These are phyloP conservation scores for Seriola aureovittata DNA, from an alignment of 2,113 vertebrate genomes.

Conservation along the genomic window DNA sequence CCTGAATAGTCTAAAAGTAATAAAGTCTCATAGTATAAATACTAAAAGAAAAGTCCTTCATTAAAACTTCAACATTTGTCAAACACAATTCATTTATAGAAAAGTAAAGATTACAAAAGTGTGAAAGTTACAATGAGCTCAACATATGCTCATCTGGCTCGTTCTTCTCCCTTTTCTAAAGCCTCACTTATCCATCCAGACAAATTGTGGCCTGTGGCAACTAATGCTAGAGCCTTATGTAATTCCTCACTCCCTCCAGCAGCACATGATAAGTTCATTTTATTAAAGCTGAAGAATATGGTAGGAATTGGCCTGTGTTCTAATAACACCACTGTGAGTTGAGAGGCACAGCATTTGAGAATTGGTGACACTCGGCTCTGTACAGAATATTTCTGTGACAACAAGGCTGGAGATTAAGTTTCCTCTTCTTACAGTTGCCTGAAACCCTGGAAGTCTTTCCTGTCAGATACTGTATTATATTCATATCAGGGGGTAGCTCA, in stretches of 20 bases:
- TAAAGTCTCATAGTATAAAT: not conserved
- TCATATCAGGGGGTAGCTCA: not conserved
- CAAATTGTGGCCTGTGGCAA: not conserved
- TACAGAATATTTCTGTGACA: slow-evolving; percentile 17
- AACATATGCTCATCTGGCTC: slow-evolving; percentile 7
- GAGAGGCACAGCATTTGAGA: slow-evolving; percentile 9
- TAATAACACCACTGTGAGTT: slow-evolving; percentile 21
- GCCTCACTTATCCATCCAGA: slow-evolving; percentile 17
- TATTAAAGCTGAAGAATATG: slow-evolving; percentile 22
- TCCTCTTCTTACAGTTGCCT: not conserved
- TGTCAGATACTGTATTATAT: not conserved
- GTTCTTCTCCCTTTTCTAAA: not conserved
- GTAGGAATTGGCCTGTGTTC: not conserved
- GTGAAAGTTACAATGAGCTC: not conserved
- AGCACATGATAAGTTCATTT: slow-evolving; percentile 9
- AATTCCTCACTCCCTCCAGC: not conserved
- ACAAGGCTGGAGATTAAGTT: slow-evolving; percentile 9
- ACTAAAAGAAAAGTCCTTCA: slow-evolving; percentile 17
- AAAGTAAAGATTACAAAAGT: not conserved
- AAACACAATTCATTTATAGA: not conserved
- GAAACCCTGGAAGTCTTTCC: not conserved
- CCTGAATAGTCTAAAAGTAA: no score
- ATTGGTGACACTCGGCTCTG: slow-evolving; percentile 22
- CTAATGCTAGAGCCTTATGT: not conserved
- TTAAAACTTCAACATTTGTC: slow-evolving; percentile 6